A percentile compares a stretch with the other conserved stretches of the same genome.
These are phyloP conservation scores for Macrotis lagotis DNA, from an alignment of 2,113 vertebrate genomes.

Conservation along the genomic window DNA sequence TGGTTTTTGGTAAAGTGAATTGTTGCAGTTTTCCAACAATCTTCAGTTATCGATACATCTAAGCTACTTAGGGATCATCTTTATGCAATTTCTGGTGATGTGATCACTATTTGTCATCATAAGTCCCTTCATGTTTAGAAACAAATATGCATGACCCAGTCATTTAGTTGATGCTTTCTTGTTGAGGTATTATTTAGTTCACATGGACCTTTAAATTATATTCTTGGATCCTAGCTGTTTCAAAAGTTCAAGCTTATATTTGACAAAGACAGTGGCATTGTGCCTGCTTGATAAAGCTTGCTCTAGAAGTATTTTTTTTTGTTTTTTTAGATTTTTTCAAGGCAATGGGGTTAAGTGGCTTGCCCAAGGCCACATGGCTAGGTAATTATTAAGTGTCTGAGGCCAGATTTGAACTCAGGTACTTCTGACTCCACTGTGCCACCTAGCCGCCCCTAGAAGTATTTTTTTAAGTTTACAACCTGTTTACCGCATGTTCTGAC, in stretches of 20 bases:
- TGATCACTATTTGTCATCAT: not conserved
- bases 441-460: not conserved
- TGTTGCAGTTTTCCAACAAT: not conserved
- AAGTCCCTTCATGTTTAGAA: not conserved
- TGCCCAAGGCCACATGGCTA: too few species aligned
- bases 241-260: not conserved
- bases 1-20: not conserved
- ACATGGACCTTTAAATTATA: not conserved
- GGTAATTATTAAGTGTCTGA: too few species aligned
- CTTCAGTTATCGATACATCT: not conserved
- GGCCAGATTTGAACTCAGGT: too few species aligned
- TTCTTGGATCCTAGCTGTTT: not conserved
- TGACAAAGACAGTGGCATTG: not conserved
- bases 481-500: not conserved
- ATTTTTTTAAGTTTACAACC: not conserved
- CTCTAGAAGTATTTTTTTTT: not conserved
- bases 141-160: not conserved
- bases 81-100: not conserved
- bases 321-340: too few species aligned
- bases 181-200: not conserved
- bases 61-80: not conserved
- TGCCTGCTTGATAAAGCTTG: not conserved
- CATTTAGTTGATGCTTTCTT: not conserved
- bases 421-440: too few species aligned
- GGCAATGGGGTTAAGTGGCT: too few species aligned